Conservation (phyloP, 35 echinoderm and acorn worm genomes). For the Anneissia japonica region DNA sequence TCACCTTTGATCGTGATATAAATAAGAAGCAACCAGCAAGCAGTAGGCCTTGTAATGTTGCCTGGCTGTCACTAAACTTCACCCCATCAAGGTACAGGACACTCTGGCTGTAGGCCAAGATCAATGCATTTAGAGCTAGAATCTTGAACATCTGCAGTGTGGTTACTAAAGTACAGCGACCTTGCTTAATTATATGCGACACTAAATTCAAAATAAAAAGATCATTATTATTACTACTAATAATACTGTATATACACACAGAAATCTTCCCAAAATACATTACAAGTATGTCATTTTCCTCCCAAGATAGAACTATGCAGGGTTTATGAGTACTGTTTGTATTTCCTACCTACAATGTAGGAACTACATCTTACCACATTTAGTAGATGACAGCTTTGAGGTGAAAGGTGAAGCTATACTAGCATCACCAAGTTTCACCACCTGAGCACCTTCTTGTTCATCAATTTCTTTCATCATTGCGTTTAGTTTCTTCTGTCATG, state of each 20-base stretch:
- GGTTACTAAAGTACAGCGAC: constrained; percentile 93
- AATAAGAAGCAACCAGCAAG: constrained; percentile 98
- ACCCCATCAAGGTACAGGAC: constrained; percentile 92
- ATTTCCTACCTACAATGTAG: too few relatives aligned
- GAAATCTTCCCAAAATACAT: too few relatives aligned
- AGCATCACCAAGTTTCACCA: constrained; percentile 90
- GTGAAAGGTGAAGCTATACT: constrained; percentile 98
- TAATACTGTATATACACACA: background rate
- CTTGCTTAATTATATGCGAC: constrained; percentile 97
- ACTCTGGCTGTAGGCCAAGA: constrained; percentile 98
- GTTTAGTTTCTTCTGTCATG: constrained; percentile 75
- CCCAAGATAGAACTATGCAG: too few relatives aligned
- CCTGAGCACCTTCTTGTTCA: constrained; percentile 80
- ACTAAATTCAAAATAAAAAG: constrained; percentile 47
- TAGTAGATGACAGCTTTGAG: constrained; percentile 75
- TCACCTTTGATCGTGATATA: constrained; percentile 97
- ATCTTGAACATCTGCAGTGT: constrained; percentile 99
- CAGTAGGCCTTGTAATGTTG: constrained; percentile 94
- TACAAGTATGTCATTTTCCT: too few relatives aligned
- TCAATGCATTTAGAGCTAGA: constrained; percentile 86
- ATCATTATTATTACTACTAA: background rate
- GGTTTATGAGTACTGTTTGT: too few relatives aligned
- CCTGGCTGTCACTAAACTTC: constrained; percentile 93
- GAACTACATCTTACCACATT: constrained; percentile 68
- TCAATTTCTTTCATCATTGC: constrained; percentile 93